A percentile compares a stretch with the other conserved stretches of the same genome.
Evolutionary conservation across 1,140 invertebrate species (phyloP).

Genomic region (Chrysopa pallens): DNA sequence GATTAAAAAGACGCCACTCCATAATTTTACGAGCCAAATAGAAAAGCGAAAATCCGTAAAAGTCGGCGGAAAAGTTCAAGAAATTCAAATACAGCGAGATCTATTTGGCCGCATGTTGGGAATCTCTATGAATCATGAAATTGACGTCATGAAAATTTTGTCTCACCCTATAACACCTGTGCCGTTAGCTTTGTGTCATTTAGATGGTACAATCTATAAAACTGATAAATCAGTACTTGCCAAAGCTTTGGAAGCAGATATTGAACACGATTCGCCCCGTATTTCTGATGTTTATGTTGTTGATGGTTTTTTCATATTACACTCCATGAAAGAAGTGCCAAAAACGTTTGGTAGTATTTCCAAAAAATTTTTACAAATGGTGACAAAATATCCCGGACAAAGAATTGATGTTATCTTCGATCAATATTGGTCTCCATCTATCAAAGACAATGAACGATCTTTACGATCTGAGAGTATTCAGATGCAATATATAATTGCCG

Average conservation of each 20-base stretch:
- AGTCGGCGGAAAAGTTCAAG: not conserved
- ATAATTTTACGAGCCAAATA: conserved; percentile 2
- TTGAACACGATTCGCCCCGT: conserved; percentile 6
- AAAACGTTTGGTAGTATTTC: not conserved
- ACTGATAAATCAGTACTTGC: conserved; percentile 3
- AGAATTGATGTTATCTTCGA: not conserved
- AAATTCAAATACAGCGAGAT: conserved; percentile 2
- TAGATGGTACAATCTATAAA: conserved; percentile 5
- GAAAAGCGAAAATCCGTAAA: conserved; percentile 3
- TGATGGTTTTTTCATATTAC: conserved; percentile 9
- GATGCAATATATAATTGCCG: conserved; percentile 6
- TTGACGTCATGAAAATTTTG: conserved; percentile 6
- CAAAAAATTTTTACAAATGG: not conserved
- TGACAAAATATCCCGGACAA: not conserved
- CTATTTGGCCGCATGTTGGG: conserved; percentile 9
- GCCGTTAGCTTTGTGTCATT: not conserved
- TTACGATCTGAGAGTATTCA: conserved; percentile 10
- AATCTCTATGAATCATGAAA: conserved; percentile 6
- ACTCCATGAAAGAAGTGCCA: conserved; percentile 3
- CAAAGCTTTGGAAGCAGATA: conserved; percentile 2
- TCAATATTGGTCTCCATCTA: conserved; percentile 1
- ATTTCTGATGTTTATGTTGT: conserved; percentile 6
- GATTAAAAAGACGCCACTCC: conserved; percentile 2
- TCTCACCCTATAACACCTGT: conserved; percentile 2
- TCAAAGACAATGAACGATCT: conserved; percentile 7